A percentile compares a stretch with the other conserved stretches of the same genome.
phyloP scores from a whole-genome alignment of 2,797 vertebrate species.

The Petrocephalus schoutedeni region DNA sequence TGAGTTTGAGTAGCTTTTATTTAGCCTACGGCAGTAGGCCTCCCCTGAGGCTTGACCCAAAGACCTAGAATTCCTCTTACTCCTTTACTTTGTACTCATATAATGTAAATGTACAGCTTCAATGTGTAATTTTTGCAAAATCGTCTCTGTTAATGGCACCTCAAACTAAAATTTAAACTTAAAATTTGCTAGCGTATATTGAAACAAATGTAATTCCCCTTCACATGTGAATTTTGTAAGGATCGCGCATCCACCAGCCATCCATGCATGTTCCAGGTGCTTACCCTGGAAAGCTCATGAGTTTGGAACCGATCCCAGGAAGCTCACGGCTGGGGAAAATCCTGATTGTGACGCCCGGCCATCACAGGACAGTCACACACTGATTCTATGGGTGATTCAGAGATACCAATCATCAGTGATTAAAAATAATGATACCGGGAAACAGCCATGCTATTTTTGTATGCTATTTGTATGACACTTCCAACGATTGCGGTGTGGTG shows the following conservation, averaged over 20 bases:
- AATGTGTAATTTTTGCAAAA: not conserved
- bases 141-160: not conserved
- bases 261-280: not conserved
- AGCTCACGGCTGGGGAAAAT: not conserved
- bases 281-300: not conserved
- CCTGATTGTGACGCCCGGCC: not conserved
- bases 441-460: not conserved
- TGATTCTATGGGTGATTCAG: not conserved
- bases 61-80: not conserved
- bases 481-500: not conserved
- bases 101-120: not conserved
- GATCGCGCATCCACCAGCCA: not conserved
- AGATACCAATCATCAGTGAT: not conserved
- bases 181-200: not conserved
- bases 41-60: not conserved
- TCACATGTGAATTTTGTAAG: not conserved
- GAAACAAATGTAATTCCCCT: not conserved
- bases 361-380: not conserved
- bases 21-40: not conserved
- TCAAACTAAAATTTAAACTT: not conserved
- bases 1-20: not conserved
- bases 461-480: not conserved
- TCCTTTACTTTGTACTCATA: not conserved
- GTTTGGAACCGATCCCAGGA: not conserved
- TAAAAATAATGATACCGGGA: not conserved